These are phyloP conservation scores for Rhabdomys dilectus DNA, from an alignment of 2,113 vertebrate genomes.

Conservation along the genomic window DNA sequence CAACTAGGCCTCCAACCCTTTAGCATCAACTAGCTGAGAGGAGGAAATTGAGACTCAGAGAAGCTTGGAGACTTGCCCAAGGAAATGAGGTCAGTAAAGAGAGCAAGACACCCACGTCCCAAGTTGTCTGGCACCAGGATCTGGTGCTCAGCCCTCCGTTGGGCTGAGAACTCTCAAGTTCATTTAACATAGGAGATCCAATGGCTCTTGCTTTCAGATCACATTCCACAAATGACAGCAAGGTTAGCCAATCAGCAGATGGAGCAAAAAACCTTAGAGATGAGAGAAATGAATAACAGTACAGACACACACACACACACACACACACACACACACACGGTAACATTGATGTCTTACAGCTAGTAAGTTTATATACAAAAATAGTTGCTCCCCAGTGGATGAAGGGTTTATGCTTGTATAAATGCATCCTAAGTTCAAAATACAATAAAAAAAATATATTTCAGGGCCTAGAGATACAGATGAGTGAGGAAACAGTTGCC, in stretches of 20 bases:
- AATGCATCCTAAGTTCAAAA: background rate
- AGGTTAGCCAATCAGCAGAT: background rate
- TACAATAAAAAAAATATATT: background rate
- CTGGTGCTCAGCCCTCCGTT: fast-evolving
- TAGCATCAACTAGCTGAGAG: background rate
- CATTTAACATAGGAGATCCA: background rate
- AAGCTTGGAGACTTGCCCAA: background rate
- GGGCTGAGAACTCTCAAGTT: background rate
- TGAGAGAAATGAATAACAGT: background rate
- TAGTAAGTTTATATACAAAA: background rate
- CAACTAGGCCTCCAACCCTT: background rate
- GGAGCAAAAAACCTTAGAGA: background rate
- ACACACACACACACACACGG: background rate
- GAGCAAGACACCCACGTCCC: too few species aligned
- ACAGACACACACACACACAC: background rate
- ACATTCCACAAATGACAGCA: background rate
- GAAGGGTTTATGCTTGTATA: background rate
- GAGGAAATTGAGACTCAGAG: background rate
- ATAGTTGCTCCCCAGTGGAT: background rate
- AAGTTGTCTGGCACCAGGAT: background rate
- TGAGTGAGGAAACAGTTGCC: background rate
- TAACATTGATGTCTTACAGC: background rate
- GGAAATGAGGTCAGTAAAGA: background rate
- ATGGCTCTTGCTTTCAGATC: background rate
- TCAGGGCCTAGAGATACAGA: background rate